Percentiles rank a stretch among this genome's conserved stretches.
Evolutionary conservation across 2,888 invertebrate species (phyloP).

Genomic region (Leptodirus hochenwartii): DNA sequence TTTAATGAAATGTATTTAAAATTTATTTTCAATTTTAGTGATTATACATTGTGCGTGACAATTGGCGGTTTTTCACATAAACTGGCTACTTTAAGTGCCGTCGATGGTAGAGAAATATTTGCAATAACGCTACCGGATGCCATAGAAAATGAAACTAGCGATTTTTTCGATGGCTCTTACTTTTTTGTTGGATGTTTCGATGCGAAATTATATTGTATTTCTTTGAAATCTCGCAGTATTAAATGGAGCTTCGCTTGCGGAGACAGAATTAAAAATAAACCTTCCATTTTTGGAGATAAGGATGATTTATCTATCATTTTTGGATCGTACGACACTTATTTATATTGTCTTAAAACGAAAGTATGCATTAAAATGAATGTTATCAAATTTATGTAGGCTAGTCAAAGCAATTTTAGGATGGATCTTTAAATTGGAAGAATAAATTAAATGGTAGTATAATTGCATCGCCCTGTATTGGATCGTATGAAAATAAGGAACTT

Average conservation of each 20-base stretch:
- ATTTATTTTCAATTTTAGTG: constrained; percentile 12
- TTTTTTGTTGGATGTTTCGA: constrained; percentile 65
- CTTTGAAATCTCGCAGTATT: constrained; percentile 32
- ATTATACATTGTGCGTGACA: constrained; percentile 23
- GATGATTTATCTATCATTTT: constrained; percentile 37
- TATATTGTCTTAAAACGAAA: constrained; percentile 37
- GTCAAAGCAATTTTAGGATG: constrained; percentile 27
- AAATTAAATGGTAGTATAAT: constrained; percentile 28
- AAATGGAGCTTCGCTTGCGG: constrained; percentile 42
- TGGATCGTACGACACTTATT: constrained; percentile 52
- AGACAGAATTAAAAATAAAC: constrained; percentile 46
- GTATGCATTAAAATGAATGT: constrained; percentile 24
- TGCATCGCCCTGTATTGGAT: too few relatives aligned
- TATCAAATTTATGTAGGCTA: constrained; percentile 8
- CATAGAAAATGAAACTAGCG: constrained; percentile 41
- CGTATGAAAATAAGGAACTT: constrained; percentile 23
- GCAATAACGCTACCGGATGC: constrained; percentile 40
- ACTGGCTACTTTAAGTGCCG: constrained; percentile 38
- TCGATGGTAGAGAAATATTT: constrained; percentile 32
- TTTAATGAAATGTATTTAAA: too few relatives aligned
- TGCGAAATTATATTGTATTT: constrained; percentile 48
- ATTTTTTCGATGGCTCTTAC: constrained; percentile 24
- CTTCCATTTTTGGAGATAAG: constrained; percentile 24
- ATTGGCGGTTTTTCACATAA: constrained; percentile 61
- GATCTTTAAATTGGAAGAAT: constrained; percentile 25